Evolutionary conservation across 2,888 invertebrate genomes (phyloP).

Genomic region (Ditylenchus weischeri): DNA sequence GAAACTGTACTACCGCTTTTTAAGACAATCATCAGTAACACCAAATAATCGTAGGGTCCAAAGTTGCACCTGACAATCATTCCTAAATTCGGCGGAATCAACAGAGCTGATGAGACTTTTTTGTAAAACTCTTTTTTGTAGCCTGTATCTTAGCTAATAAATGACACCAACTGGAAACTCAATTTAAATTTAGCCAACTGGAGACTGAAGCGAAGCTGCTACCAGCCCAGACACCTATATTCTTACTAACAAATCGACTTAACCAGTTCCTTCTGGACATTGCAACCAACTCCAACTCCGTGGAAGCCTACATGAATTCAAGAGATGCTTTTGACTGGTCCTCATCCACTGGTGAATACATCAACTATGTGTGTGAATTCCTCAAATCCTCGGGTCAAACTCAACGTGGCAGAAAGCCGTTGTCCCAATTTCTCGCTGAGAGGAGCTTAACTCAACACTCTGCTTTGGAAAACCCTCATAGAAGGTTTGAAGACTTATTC

Average conservation of each 20-base stretch:
- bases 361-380: constrained; percentile 28
- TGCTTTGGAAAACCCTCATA: constrained; percentile 10
- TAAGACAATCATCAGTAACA: too few relatives aligned
- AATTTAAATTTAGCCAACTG: constrained; percentile 19
- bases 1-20: too few relatives aligned
- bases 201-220: constrained; percentile 22
- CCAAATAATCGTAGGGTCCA: too few relatives aligned
- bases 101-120: too few relatives aligned
- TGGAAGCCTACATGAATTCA: constrained; percentile 23
- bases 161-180: too few relatives aligned
- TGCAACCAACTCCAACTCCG: constrained; percentile 19
- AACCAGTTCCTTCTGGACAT: constrained; percentile 28
- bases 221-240: constrained; percentile 22
- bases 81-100: too few relatives aligned
- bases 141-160: too few relatives aligned
- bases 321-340: constrained; percentile 23
- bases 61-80: too few relatives aligned
- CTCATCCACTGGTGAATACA: constrained; percentile 25
- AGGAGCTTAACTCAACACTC: constrained; percentile 5
- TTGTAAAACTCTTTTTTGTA: too few relatives aligned
- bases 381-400: constrained; percentile 19
- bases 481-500: constrained; percentile 11
- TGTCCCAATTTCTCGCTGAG: not conserved
- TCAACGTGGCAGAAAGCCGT: not conserved
- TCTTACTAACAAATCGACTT: constrained; percentile 27